phyloP scores from a whole-genome alignment of 2,797 vertebrate genomes.

The Spinus pinus region DNA sequence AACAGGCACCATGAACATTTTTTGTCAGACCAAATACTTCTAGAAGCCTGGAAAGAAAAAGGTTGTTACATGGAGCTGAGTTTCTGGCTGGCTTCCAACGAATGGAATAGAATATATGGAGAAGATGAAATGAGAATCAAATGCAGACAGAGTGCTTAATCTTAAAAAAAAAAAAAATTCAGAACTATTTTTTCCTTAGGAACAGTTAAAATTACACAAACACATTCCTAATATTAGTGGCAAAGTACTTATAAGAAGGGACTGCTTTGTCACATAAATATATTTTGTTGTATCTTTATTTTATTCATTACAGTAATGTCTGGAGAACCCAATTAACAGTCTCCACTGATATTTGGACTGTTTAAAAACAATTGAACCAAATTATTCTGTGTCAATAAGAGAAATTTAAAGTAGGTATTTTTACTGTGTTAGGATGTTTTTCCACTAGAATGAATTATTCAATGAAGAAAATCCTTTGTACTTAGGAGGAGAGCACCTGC shows the following conservation, averaged over 20 bases:
- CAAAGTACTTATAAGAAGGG: neutral
- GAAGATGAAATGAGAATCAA: conserved; percentile 52
- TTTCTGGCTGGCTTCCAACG: neutral
- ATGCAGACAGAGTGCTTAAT: conserved; percentile 22
- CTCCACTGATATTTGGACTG: neutral
- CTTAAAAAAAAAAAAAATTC: neutral
- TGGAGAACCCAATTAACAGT: neutral
- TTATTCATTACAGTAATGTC: neutral
- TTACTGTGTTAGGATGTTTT: neutral
- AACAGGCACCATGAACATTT: neutral
- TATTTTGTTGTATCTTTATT: neutral
- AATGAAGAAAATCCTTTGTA: neutral
- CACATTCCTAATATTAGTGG: neutral
- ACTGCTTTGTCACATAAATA: neutral
- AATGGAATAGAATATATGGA: neutral
- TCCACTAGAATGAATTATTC: neutral
- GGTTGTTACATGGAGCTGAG: neutral
- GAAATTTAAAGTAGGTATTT: neutral
- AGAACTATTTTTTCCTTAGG: neutral
- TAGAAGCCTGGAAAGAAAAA: neutral
- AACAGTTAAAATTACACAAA: conserved; percentile 37
- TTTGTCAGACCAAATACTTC: conserved; percentile 9
- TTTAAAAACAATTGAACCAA: neutral
- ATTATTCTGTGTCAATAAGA: neutral
- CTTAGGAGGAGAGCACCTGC: neutral